phyloP scores from a whole-genome alignment of 2,113 vertebrate genomes.

The Prunella himalayana region DNA sequence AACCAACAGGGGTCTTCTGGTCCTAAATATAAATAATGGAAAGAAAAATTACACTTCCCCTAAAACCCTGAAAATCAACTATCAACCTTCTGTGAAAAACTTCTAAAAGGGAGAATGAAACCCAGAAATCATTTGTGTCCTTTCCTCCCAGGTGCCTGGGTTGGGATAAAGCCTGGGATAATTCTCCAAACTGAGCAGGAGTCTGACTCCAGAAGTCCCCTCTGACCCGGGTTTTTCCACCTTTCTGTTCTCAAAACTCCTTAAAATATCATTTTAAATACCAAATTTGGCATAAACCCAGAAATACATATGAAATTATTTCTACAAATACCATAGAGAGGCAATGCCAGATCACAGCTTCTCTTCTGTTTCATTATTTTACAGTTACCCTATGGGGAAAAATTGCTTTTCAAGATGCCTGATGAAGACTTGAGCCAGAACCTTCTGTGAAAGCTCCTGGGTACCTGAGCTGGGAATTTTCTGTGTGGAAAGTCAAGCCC shows the following conservation, averaged over 20 bases:
- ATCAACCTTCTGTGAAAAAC: not conserved
- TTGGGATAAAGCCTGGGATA: not conserved
- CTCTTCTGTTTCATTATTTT: not conserved
- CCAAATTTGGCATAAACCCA: not conserved
- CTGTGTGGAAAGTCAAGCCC: fast-evolving
- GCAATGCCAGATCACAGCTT: not conserved
- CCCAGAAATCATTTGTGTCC: not conserved
- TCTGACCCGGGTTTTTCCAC: fast-evolving
- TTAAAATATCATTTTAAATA: not conserved
- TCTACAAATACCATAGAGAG: not conserved
- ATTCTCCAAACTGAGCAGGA: not conserved
- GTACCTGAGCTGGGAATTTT: not conserved
- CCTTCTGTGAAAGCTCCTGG: fast-evolving
- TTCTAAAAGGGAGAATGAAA: not conserved
- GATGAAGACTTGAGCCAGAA: not conserved
- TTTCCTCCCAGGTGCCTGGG: not conserved
- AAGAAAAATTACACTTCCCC: not conserved
- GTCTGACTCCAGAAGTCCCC: not conserved
- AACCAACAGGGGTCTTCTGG: not conserved
- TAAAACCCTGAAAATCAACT: not conserved
- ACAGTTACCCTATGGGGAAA: not conserved
- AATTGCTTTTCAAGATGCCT: not conserved
- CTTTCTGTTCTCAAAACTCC: not conserved
- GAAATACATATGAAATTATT: not conserved
- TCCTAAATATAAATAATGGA: not conserved